Conservation (phyloP, 2,797 vertebrate species). For the Thunnus albacares region DNA sequence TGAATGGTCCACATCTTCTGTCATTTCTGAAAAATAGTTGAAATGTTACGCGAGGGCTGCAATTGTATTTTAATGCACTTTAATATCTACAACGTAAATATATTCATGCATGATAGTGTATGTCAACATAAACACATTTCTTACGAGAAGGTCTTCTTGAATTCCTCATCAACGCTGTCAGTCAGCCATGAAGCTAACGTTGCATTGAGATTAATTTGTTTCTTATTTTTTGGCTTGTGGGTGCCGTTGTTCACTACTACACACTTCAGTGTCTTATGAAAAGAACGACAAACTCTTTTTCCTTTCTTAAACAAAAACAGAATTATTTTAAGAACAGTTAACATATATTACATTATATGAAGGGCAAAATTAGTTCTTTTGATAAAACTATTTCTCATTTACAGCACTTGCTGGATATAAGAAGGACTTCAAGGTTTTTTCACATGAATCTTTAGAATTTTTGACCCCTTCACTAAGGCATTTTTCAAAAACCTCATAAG, state of each 20-base stretch:
- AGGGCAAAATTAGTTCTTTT: accelerated
- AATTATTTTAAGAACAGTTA: not conserved
- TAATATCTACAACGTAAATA: no score
- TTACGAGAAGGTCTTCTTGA: constrained; percentile 69
- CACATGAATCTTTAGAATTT: constrained; percentile 31
- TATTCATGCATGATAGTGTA: not conserved
- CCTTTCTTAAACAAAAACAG: not conserved
- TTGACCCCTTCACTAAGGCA: constrained; percentile 43
- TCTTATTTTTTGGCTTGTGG: not conserved
- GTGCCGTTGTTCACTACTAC: constrained; percentile 1
- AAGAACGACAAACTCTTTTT: accelerated
- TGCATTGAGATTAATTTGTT: constrained; percentile 54
- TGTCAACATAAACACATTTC: not conserved
- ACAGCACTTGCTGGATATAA: constrained; percentile 31
- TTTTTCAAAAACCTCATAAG: constrained; percentile 9
- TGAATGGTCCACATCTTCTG: constrained; percentile 25
- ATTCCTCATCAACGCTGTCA: constrained; percentile 60
- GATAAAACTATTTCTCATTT: not conserved
- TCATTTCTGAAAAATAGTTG: constrained; percentile 59
- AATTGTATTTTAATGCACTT: no score
- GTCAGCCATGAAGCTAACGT: constrained; percentile 39
- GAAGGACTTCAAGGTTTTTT: not conserved
- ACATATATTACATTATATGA: not conserved
- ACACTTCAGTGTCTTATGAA: constrained; percentile 5
- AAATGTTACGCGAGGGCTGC: no score